A percentile compares a stretch with the other conserved stretches of the same genome.
Conservation (phyloP, 2,113 vertebrate species). For the Vombatus ursinus region DNA sequence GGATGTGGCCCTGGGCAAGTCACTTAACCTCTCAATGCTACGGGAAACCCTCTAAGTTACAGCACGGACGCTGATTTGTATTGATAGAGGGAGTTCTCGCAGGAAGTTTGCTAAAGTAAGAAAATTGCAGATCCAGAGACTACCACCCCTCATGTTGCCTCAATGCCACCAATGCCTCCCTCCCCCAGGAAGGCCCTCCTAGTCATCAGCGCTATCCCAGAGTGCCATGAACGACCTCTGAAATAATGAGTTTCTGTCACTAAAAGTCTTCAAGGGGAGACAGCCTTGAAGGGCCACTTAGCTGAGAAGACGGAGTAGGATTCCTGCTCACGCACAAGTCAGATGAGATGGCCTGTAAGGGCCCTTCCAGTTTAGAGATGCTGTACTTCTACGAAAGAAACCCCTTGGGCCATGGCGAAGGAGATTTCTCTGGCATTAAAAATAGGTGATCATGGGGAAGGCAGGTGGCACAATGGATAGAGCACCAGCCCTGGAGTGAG, state of each 20-base stretch:
- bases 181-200: neutral
- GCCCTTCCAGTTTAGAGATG: neutral
- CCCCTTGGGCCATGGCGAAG: neutral
- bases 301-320: neutral
- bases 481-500: no score
- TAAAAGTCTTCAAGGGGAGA: neutral
- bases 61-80: neutral
- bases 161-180: neutral
- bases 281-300: neutral
- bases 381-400: neutral
- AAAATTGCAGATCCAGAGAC: neutral
- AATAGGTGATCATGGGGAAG: neutral
- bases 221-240: neutral
- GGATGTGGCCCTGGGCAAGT: neutral
- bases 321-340: neutral
- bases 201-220: neutral
- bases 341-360: neutral
- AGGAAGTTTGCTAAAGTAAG: neutral
- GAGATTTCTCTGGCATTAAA: neutral
- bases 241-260: neutral
- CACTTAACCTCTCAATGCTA: neutral
- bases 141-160: neutral
- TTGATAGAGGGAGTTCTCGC: neutral
- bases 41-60: neutral
- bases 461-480: no score